Evolutionary conservation across 2,797 vertebrate genomes (phyloP).

Genomic region (Poeciliopsis gracilis): DNA sequence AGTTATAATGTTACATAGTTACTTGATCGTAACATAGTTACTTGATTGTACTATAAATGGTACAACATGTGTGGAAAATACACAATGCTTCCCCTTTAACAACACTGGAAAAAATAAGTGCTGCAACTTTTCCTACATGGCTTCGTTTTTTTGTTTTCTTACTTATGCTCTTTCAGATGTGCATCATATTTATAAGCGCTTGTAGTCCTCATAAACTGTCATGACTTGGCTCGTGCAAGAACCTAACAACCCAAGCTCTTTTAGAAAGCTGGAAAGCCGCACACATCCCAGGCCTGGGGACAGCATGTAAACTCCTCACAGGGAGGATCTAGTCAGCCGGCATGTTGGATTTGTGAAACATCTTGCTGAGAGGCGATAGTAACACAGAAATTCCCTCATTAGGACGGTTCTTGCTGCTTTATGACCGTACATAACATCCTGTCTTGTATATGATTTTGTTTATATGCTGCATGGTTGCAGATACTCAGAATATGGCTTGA

Average conservation of each 20-base stretch:
- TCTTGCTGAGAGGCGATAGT: constrained; percentile 5
- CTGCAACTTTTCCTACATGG: neutral
- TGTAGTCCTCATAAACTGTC: constrained; percentile 1
- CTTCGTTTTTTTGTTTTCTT: neutral
- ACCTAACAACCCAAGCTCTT: neutral
- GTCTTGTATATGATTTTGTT: neutral
- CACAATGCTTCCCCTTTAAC: neutral
- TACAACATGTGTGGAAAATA: neutral
- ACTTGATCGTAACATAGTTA: too few relatives aligned
- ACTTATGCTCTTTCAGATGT: neutral
- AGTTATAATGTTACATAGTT: too few relatives aligned
- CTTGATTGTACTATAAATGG: too few relatives aligned
- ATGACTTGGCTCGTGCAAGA: neutral
- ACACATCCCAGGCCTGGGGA: neutral
- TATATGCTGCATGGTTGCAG: neutral
- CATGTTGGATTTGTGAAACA: constrained; percentile 1
- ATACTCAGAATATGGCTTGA: neutral
- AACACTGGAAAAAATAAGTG: neutral
- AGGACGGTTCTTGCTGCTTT: constrained; percentile 13
- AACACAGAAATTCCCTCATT: neutral
- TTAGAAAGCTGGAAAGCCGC: constrained; percentile 3
- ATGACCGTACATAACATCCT: constrained; percentile 13
- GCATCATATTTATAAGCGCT: neutral
- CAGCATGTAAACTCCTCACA: neutral
- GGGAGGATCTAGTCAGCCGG: neutral